Percentiles rank a stretch among this genome's conserved stretches.
Conservation (phyloP, 35 echinoderm and acorn worm genomes). For the Apostichopus parvimensis region DNA sequence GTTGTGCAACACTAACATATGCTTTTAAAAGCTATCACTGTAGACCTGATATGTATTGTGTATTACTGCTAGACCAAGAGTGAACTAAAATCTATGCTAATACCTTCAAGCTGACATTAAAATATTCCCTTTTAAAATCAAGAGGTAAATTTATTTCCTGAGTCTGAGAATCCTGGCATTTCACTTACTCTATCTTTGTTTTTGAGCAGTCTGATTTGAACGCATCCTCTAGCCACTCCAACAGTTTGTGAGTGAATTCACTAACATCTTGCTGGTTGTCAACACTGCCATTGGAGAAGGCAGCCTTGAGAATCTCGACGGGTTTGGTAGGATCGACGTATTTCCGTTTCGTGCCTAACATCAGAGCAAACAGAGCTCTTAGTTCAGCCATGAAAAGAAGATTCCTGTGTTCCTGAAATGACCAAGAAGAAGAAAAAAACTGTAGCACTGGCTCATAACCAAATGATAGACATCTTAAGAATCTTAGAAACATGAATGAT, state of each 20-base stretch:
- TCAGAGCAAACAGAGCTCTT: constrained; percentile 92
- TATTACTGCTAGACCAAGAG: too few relatives aligned
- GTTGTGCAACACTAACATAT: too few relatives aligned
- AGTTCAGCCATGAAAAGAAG: constrained; percentile 93
- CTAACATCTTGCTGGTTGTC: constrained; percentile 89
- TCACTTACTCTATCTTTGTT: constrained; percentile 17
- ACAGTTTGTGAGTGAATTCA: constrained; percentile 92
- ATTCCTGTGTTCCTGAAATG: constrained; percentile 79
- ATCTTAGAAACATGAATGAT: too few relatives aligned
- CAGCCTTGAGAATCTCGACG: constrained; percentile 94
- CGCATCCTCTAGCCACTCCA: constrained; percentile 98
- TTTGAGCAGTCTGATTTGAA: constrained; percentile 90
- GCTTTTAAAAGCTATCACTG: too few relatives aligned
- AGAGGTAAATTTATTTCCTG: too few relatives aligned
- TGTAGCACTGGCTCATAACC: too few relatives aligned
- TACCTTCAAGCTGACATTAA: too few relatives aligned
- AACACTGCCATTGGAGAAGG: constrained; percentile 73
- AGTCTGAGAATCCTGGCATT: neutral
- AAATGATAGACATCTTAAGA: too few relatives aligned
- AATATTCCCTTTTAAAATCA: too few relatives aligned
- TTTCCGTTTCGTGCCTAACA: constrained; percentile 92
- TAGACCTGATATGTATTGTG: too few relatives aligned
- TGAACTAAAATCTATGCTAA: too few relatives aligned
- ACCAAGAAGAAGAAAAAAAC: too few relatives aligned
- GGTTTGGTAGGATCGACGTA: constrained; percentile 96